Evolutionary conservation across 2,888 invertebrate species (phyloP).

Genomic region (Candidula unifasciata): DNA sequence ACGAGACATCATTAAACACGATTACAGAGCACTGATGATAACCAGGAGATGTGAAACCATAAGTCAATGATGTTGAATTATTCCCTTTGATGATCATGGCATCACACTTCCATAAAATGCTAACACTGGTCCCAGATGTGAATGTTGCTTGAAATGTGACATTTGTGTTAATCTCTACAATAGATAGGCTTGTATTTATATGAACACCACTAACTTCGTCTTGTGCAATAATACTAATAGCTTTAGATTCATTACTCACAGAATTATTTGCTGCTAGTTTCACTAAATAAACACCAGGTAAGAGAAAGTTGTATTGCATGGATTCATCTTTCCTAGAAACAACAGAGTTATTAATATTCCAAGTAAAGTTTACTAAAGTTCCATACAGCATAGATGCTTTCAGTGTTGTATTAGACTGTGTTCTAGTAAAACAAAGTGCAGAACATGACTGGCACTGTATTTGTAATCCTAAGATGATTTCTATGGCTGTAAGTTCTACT

Average conservation of each 20-base stretch:
- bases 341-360: slow-evolving; percentile 24
- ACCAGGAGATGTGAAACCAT: slow-evolving; percentile 47
- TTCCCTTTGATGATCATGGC: slow-evolving; percentile 6
- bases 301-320: not conserved
- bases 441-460: slow-evolving; percentile 29
- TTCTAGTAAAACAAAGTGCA: slow-evolving; percentile 6
- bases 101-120: slow-evolving; percentile 45
- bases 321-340: not conserved
- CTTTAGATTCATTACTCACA: slow-evolving; percentile 52
- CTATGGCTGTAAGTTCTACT: slow-evolving; percentile 23
- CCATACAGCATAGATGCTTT: slow-evolving; percentile 32
- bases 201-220: slow-evolving; percentile 51
- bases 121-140: slow-evolving; percentile 41
- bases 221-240: slow-evolving; percentile 56
- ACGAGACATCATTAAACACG: slow-evolving; percentile 56
- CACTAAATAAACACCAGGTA: slow-evolving; percentile 47
- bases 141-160: slow-evolving; percentile 32
- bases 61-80: slow-evolving; percentile 34
- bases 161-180: slow-evolving; percentile 34
- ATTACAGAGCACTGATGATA: slow-evolving; percentile 51
- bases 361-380: slow-evolving; percentile 40
- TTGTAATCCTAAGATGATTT: slow-evolving; percentile 32
- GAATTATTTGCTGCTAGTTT: slow-evolving; percentile 51
- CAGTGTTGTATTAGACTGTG: slow-evolving; percentile 27
- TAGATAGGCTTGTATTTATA: slow-evolving; percentile 52